These are phyloP conservation scores for Molothrus aeneus DNA, from an alignment of 2,797 vertebrate genomes.

Conservation along the genomic window DNA sequence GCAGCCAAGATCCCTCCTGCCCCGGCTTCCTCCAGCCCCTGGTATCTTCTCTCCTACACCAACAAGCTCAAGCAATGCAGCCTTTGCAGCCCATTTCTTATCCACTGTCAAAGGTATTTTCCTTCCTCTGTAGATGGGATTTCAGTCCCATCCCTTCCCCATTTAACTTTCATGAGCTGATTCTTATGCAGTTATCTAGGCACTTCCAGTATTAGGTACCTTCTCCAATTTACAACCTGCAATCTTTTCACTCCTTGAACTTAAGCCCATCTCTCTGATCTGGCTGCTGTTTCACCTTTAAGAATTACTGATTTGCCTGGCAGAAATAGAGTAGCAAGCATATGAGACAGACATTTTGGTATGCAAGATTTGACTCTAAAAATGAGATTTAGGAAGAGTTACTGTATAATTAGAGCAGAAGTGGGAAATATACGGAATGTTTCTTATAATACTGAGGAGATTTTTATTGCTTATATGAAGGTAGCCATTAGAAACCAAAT, in stretches of 20 bases:
- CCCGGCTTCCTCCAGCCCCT: neutral
- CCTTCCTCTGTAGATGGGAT: neutral
- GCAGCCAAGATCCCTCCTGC: neutral
- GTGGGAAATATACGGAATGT: neutral
- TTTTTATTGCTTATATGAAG: neutral
- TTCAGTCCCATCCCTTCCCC: neutral
- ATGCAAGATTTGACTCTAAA: neutral
- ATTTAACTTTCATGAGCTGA: neutral
- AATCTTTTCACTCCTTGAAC: neutral
- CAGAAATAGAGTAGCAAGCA: neutral
- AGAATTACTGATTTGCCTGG: neutral
- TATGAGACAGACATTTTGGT: neutral
- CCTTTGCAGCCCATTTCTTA: neutral
- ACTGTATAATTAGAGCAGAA: neutral
- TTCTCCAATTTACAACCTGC: neutral
- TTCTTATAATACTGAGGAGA: neutral
- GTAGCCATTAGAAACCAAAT: neutral
- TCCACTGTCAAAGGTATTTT: neutral
- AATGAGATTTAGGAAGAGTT: neutral
- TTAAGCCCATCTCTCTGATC: neutral
- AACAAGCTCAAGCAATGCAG: neutral
- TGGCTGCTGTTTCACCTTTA: neutral
- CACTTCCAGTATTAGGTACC: neutral
- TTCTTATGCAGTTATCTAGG: neutral
- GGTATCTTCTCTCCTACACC: neutral